Percentiles rank a stretch among this genome's conserved stretches.
Conservation (phyloP, 1,140 invertebrate genomes). For the Stratiolaelaps scimitus region DNA sequence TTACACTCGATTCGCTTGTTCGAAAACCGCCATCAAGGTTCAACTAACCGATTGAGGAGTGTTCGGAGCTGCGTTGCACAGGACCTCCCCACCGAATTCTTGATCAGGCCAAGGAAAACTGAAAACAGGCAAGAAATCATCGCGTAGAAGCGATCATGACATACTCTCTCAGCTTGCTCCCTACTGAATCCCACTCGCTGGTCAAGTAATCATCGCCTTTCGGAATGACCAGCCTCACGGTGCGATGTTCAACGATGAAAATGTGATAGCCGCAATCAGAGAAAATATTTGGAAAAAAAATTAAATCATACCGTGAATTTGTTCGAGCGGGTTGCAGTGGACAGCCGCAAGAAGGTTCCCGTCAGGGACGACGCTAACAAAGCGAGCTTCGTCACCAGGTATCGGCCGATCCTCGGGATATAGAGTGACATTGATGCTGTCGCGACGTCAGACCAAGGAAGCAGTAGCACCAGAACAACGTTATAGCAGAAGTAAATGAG, state of each 20-base stretch:
- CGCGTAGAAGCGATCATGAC: background rate
- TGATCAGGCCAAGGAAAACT: conserved; percentile 19
- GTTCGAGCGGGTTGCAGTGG: conserved; percentile 19
- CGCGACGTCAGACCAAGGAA: background rate
- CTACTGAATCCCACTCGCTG: too few species aligned
- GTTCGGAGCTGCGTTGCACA: background rate
- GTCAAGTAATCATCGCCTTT: too few species aligned
- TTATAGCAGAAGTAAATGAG: too few species aligned
- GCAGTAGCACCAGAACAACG: too few species aligned
- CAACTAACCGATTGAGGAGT: too few species aligned
- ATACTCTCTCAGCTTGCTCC: background rate
- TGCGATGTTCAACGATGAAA: background rate
- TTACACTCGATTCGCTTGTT: too few species aligned
- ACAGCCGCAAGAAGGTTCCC: conserved; percentile 13
- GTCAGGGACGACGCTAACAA: conserved; percentile 5
- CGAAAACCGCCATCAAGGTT: too few species aligned
- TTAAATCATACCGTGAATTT: conserved; percentile 1
- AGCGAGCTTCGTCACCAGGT: conserved; percentile 9
- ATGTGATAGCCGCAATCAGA: background rate
- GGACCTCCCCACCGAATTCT: background rate
- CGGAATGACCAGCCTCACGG: background rate
- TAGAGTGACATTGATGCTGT: conserved; percentile 15
- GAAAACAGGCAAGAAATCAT: background rate
- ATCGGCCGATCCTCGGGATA: background rate
- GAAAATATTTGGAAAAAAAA: background rate